Base-by-base conservation (phyloP, 2,797 vertebrate genomes). In the Sphenodon punctatus region DNA sequence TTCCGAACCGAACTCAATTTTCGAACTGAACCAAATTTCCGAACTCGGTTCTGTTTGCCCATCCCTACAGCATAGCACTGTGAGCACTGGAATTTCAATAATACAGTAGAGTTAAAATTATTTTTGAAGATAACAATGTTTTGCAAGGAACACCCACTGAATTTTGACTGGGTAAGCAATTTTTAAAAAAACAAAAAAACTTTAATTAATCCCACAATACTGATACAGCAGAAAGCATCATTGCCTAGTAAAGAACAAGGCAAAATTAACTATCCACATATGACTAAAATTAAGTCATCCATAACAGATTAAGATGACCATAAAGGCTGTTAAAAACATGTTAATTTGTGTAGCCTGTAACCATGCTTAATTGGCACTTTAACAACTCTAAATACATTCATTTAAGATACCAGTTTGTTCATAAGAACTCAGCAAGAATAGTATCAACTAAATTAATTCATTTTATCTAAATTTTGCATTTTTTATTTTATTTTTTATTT, bases 221-320 rank as follows among this genome's bases (percentile, higher is more conserved):
- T 85, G 51, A 84, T 65, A 84, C 42, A 90, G 75, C 34, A 85
- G 46, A 60, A 88, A 77, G n/a, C 34, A 87, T 53, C 48, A 86
- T 86, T 90, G 93, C 53, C 80, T 76, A 66, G 49, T 83, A 90
- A 93, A 55, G 67, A 90, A 88, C 61, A 89, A 67, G 84, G 86
- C 32, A 92, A 78, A 92, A 91, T 51, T 80, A 90, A 80, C 74
- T 92, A 81, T 64, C 61, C 23, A 77, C 75, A 92, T 86, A 1
- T 87, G 80, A 87, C 77, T 88, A 64, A 92, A 94, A 94, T 66
- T 88, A 90, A 94, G 77, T 89, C 89, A 94, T 75, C 87, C 68
- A 46, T 86, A 84, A 74, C 32, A 34, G 88, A 91, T 67, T 91
- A 75, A 82, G 71, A 93, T 87, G 91, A 92, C 78, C 78, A 67